Conservation (phyloP, 2,888 invertebrate genomes). For the Bombylius major region DNA sequence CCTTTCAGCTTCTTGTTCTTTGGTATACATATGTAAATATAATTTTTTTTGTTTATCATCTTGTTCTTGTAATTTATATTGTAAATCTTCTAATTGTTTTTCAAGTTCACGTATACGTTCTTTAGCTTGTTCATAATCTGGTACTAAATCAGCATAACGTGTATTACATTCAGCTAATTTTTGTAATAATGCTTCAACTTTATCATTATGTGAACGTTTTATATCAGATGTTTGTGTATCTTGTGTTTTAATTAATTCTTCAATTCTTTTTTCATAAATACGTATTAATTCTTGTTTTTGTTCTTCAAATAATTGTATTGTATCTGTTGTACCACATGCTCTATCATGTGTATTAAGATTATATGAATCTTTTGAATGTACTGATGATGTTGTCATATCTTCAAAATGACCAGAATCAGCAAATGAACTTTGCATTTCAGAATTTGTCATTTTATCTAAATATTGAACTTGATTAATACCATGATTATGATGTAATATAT, state of each 20-base stretch:
- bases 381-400: constrained; percentile 61
- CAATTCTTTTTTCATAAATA: constrained; percentile 60
- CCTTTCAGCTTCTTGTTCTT: constrained; percentile 68
- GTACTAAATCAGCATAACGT: constrained; percentile 62
- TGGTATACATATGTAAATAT: constrained; percentile 72
- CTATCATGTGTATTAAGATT: constrained; percentile 42
- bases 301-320: constrained; percentile 41
- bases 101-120: constrained; percentile 57
- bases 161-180: constrained; percentile 63
- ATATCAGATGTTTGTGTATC: constrained; percentile 55
- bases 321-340: constrained; percentile 24
- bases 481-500: constrained; percentile 22
- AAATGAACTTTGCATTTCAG: constrained; percentile 61
- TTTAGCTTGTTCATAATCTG: constrained; percentile 62
- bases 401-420: constrained; percentile 82
- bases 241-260: constrained; percentile 55
- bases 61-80: constrained; percentile 54
- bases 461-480: constrained; percentile 39
- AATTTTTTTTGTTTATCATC: constrained; percentile 61
- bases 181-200: constrained; percentile 58
- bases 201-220: constrained; percentile 67
- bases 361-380: constrained; percentile 65
- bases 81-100: constrained; percentile 56
- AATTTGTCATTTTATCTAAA: constrained; percentile 16
- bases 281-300: constrained; percentile 56